phyloP scores from a whole-genome alignment of 2,797 vertebrate genomes.

The Molossus molossus region DNA sequence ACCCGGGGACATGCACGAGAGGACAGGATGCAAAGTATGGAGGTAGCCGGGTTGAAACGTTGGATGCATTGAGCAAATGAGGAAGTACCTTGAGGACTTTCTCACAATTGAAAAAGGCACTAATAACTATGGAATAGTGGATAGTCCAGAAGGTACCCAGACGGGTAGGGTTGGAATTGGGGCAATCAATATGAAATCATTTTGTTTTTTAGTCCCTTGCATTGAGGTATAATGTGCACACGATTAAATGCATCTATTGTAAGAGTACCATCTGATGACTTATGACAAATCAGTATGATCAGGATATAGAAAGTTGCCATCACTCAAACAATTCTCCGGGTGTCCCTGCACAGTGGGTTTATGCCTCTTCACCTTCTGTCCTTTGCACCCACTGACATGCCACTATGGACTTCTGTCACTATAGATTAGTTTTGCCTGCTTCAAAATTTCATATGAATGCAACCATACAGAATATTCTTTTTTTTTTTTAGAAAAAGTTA shows the following conservation, averaged over 20 bases:
- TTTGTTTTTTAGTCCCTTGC: neutral
- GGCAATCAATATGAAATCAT: neutral
- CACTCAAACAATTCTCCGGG: neutral
- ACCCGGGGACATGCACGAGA: rapidly evolving
- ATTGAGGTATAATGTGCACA: neutral
- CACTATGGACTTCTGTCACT: neutral
- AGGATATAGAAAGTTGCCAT: neutral
- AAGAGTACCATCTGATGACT: neutral
- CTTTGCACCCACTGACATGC: neutral
- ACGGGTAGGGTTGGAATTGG: neutral
- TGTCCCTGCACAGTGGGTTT: neutral
- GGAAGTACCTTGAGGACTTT: neutral
- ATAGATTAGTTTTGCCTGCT: neutral
- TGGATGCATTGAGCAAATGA: neutral
- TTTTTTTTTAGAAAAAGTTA: neutral
- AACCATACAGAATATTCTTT: neutral
- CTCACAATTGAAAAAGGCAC: neutral
- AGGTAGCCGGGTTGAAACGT: neutral
- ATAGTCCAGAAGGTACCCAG: neutral
- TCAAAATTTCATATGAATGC: neutral
- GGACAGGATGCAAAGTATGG: neutral
- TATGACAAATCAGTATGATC: neutral
- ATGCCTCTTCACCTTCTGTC: neutral
- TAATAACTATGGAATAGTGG: neutral
- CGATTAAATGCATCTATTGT: neutral